Base-by-base conservation (phyloP, 2,113 vertebrate species). In the Rhombomys opimus region DNA sequence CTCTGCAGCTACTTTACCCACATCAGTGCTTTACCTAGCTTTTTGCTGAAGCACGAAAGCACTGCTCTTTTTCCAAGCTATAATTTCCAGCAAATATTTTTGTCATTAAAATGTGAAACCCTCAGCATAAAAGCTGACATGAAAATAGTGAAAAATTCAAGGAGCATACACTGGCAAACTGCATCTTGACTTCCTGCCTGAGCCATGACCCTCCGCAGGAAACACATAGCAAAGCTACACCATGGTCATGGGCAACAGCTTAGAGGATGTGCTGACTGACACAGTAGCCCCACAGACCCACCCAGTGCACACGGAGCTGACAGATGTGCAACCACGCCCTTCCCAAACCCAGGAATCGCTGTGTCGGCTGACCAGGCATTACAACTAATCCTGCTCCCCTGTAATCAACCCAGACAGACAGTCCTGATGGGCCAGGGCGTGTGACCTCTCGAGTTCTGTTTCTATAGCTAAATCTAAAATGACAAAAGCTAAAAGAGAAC, bases 1-100 rank as follows among this genome's bases (percentile, higher is more conserved):
- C 98, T 98, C 98, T 96, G 96, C 91, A 97, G 98, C 97, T 96
- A 99, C 98, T 99, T 98, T 94, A 90, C 92, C 92, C 85, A 96
- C 93, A 98, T 87, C 96, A 67, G 81, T 95, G 96, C 97, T 98
- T 73, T 97, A 98, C 97, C 97, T 97, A 91, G 97, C 76, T 77
- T 97, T 98, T 77, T 91, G 95, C 78, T 97, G 87, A 93, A 98
- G 68, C 90, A 94, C 94, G 76, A 98, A 97, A 97, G 77, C 95
- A 96, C 87, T 92, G 97, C 94, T 93, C 95, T 98, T 97, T 90
- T 97, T 80, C 95, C 87, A 97, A 95, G 96, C 95, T 97, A 68
- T 93, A 96, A 97, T 98, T 98, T 98, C 96, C 96, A 97, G 96
- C 95, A 89, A 97, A 97, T 95, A 98, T 90, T 93, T 94, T 82